Evolutionary conservation across 2,888 invertebrate species (phyloP).

Genomic region (Trichopria drosophilae): DNA sequence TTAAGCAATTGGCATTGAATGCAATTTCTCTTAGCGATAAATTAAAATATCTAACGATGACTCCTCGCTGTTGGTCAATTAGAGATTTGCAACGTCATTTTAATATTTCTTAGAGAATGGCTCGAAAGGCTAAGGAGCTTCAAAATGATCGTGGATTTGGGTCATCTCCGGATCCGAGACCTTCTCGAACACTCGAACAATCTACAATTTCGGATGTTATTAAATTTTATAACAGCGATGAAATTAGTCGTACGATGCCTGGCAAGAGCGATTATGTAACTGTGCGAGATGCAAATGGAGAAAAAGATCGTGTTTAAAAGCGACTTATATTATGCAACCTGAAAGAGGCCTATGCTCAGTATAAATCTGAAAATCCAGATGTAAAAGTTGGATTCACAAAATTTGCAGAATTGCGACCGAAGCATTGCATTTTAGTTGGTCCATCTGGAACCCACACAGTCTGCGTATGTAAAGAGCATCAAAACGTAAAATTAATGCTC

Average conservation of each 20-base stretch:
- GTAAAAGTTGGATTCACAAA: conserved; percentile 25
- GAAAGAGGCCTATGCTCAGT: conserved; percentile 11
- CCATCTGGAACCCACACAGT: conserved; percentile 17
- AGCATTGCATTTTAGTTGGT: conserved; percentile 23
- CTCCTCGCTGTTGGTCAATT: too few relatives aligned
- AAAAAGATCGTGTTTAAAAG: conserved; percentile 20
- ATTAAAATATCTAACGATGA: too few relatives aligned
- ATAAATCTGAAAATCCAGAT: conserved; percentile 14
- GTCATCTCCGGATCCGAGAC: too few relatives aligned
- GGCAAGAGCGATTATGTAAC: conserved; percentile 26
- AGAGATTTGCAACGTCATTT: too few relatives aligned
- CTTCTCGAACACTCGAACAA: too few relatives aligned
- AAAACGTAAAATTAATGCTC: conserved; percentile 23
- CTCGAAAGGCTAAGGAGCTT: too few relatives aligned
- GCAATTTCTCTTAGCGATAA: too few relatives aligned
- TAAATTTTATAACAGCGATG: conserved; percentile 22
- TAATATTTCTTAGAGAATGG: too few relatives aligned
- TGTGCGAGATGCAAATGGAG: conserved; percentile 20
- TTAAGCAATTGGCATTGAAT: too few relatives aligned
- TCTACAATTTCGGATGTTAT: too few relatives aligned
- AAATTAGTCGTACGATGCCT: conserved; percentile 22
- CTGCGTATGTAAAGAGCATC: conserved; percentile 21
- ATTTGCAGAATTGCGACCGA: conserved; percentile 23
- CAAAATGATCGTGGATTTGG: too few relatives aligned
- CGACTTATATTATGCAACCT: conserved; percentile 20